Base-by-base conservation (phyloP, 2,888 invertebrate genomes). In the Gortyna flavago region DNA sequence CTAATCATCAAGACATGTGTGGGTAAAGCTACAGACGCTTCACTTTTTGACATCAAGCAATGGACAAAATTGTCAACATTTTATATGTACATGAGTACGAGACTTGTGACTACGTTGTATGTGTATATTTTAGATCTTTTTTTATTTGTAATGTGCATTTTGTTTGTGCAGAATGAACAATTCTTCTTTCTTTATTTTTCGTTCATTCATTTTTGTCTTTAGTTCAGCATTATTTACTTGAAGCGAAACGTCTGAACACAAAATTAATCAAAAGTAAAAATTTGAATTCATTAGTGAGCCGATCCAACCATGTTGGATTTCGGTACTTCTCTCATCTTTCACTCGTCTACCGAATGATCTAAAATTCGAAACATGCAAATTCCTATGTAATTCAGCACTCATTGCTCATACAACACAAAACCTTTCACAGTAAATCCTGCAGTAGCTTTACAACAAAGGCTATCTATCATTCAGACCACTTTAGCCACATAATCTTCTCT, bases 401-500 rank as follows among this genome's bases (percentile, higher is more conserved):
- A 51, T 54, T 57, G 21, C n/a, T 72, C 13, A 38, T 48, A 1
- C 29, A 18, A 25, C 21, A 48, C 1, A 8, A 74, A 61, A 21
- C 29, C 44, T 1, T 44, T 7, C 1, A 7, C 29, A 16, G 6
- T 38, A 51, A 38, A 41, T 13, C 11, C 18, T 48, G 2, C 29
- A 38, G 29, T 13, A 21, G 21, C 29, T 32, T 25, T 16, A 65
- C 8, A 32, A 67, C 48, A 70, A 77, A 70, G 38, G 25, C 38
- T n/a, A 69, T 51, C 38, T n/a, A 69, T 51, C 4, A 8, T 54
- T 57, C 51, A 11, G n/a, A 25, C 35, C 48, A 18, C 32, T 62
- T 41, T 18, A 83, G 1, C 48, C 54, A 18, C 48, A 32, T 71
- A 85, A 85, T 82, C 79, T 70, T 64, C 16, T 18, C 25, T 57